Percentiles rank a stretch among this genome's conserved stretches.
Conservation (phyloP, 1,140 invertebrate species). For the Aphaenogaster ashmeadi region DNA sequence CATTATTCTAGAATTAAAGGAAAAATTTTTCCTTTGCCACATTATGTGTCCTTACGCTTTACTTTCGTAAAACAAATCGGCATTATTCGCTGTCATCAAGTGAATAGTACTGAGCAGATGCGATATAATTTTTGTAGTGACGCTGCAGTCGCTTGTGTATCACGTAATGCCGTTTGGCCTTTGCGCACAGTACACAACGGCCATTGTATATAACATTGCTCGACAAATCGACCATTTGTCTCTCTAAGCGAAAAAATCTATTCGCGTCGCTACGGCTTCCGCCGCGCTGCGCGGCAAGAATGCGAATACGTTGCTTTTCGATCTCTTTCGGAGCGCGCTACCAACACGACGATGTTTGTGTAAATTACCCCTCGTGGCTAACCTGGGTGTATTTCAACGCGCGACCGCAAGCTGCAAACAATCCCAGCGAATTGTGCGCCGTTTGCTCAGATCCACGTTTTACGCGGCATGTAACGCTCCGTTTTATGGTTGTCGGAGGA, state of each 20-base stretch:
- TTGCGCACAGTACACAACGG: not conserved
- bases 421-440: conserved; percentile 21
- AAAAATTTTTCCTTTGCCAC: not conserved
- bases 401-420: not conserved
- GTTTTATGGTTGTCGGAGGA: conserved; percentile 27
- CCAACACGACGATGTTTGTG: conserved; percentile 6
- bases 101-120: conserved; percentile 1
- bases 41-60: not conserved
- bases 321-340: not conserved
- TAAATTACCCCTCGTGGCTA: conserved; percentile 7
- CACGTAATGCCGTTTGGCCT: conserved; percentile 6
- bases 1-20: not conserved
- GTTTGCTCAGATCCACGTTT: conserved; percentile 30
- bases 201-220: not conserved
- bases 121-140: conserved; percentile 24
- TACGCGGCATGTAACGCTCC: conserved; percentile 28
- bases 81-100: not conserved
- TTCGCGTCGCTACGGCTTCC: not conserved
- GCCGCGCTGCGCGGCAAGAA: not conserved
- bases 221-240: conserved; percentile 37
- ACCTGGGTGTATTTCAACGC: not conserved
- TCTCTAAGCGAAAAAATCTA: conserved; percentile 20
- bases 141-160: not conserved
- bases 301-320: not conserved
- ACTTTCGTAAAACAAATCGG: conserved; percentile 1